A percentile compares a stretch with the other conserved stretches of the same genome.
phyloP scores from a whole-genome alignment of 2,113 vertebrate species.

The Cathartes aura region DNA sequence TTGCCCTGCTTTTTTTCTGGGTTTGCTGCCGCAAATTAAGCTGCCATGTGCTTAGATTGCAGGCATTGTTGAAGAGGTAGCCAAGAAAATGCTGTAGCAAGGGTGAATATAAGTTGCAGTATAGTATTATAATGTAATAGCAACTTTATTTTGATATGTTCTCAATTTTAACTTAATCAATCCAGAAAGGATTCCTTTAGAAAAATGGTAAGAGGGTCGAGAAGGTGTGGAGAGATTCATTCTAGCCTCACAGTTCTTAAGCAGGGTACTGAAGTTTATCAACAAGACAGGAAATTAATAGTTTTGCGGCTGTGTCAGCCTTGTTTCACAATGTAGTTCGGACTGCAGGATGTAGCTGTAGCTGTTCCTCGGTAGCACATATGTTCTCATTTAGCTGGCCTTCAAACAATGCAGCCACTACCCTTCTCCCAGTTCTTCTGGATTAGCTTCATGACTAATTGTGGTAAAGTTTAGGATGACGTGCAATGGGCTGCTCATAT shows the following conservation, averaged over 20 bases:
- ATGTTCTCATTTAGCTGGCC: slow-evolving; percentile 55
- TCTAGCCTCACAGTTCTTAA: neutral
- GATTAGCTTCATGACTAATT: slow-evolving; percentile 29
- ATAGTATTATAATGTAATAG: neutral
- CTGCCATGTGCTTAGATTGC: accelerated
- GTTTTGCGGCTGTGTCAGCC: slow-evolving; percentile 17
- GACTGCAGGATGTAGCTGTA: neutral
- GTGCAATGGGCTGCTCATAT: neutral
- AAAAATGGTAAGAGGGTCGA: neutral
- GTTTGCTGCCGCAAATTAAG: neutral
- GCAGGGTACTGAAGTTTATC: neutral
- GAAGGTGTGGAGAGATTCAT: neutral
- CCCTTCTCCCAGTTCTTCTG: slow-evolving; percentile 33
- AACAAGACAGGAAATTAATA: slow-evolving; percentile 47
- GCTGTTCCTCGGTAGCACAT: slow-evolving; percentile 9
- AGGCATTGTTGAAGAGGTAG: neutral
- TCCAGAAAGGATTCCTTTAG: neutral
- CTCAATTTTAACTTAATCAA: neutral
- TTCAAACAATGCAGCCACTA: slow-evolving; percentile 39
- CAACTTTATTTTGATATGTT: neutral
- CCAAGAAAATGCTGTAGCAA: neutral
- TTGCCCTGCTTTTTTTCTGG: neutral
- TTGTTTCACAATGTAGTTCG: slow-evolving; percentile 1
- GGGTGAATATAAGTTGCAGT: neutral
- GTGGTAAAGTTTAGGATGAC: slow-evolving; percentile 35